Percentiles rank a stretch among this genome's conserved stretches.
These are phyloP conservation scores for Myiotriccus ornatus DNA, from an alignment of 2,797 vertebrate species.

Conservation along the genomic window DNA sequence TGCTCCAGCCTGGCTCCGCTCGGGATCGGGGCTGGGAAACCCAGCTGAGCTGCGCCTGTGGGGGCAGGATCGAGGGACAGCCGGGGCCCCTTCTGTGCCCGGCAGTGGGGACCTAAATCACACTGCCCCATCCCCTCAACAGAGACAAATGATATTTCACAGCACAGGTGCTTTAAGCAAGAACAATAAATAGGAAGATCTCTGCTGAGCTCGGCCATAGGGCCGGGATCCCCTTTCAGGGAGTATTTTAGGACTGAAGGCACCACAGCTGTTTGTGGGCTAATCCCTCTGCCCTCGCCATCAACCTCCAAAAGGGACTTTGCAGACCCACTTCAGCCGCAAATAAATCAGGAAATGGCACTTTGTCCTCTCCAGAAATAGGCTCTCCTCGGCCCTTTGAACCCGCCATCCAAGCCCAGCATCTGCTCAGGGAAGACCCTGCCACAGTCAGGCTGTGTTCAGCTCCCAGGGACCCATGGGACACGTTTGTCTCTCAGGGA, in stretches of 20 bases:
- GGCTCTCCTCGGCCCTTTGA: neutral
- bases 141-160: neutral
- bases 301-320: neutral
- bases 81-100: neutral
- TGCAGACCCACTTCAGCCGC: neutral
- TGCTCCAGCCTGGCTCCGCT: accelerated
- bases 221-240: constrained; percentile 32
- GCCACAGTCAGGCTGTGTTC: neutral
- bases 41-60: neutral
- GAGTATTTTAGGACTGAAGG: constrained; percentile 48
- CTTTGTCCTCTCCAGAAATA: neutral
- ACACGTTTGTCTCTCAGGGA: neutral
- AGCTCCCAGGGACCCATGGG: accelerated
- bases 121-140: neutral
- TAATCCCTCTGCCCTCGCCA: constrained; percentile 35
- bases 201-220: neutral
- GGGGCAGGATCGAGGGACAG: neutral
- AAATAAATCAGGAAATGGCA: constrained; percentile 2
- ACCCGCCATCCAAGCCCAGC: accelerated
- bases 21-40: accelerated
- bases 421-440: neutral
- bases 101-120: neutral
- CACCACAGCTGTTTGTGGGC: constrained; percentile 24
- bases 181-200: neutral
- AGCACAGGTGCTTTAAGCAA: neutral